Percentiles rank a stretch among this genome's conserved stretches.
These are phyloP conservation scores for Sphaerodactylus townsendi DNA, from an alignment of 2,113 vertebrate genomes.

Conservation along the genomic window DNA sequence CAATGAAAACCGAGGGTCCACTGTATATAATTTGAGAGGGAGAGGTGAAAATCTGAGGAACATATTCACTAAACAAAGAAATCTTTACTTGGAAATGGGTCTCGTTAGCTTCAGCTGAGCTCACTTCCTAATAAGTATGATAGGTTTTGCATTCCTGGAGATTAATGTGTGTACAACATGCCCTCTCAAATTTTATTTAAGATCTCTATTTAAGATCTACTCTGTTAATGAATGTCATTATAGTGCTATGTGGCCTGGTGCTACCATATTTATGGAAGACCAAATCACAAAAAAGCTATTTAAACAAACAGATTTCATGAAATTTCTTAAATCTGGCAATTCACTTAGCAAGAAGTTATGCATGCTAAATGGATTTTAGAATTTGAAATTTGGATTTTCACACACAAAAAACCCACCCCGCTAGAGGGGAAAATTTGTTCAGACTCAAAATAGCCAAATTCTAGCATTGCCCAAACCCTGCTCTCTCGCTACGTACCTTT, in stretches of 20 bases:
- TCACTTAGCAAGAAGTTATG: too few relatives aligned
- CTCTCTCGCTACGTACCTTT: conserved; percentile 85
- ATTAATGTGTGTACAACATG: neutral
- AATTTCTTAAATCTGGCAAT: too few relatives aligned
- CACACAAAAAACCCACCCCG: too few relatives aligned
- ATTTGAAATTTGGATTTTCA: too few relatives aligned
- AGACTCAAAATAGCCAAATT: neutral
- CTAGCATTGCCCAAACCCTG: neutral
- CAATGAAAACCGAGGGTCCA: too few relatives aligned
- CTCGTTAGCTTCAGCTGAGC: neutral
- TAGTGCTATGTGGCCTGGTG: neutral
- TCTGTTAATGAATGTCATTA: neutral
- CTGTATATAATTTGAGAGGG: neutral
- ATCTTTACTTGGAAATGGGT: neutral
- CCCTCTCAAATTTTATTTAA: too few relatives aligned
- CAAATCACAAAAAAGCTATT: neutral
- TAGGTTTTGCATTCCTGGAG: too few relatives aligned
- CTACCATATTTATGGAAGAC: neutral
- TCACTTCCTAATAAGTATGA: neutral
- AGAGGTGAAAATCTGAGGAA: neutral
- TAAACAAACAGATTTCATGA: too few relatives aligned
- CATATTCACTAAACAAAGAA: too few relatives aligned
- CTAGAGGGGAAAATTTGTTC: neutral
- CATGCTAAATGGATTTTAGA: neutral
- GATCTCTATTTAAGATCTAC: neutral